Percentiles rank a stretch among this genome's conserved stretches.
phyloP scores from a whole-genome alignment of 2,888 invertebrate species.

The Epinotia bilunana region DNA sequence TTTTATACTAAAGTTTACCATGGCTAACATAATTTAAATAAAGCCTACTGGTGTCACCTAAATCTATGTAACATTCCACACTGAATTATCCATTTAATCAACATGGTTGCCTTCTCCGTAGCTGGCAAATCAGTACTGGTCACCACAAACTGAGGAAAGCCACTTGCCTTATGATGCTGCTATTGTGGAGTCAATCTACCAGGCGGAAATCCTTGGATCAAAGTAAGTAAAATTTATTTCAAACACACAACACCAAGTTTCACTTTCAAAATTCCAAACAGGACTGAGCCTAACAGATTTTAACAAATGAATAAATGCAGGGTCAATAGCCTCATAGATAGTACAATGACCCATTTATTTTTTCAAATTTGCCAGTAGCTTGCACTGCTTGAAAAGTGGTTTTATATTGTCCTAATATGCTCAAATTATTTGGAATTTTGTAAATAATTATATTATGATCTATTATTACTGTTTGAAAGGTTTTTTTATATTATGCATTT shows the following conservation, averaged over 20 bases:
- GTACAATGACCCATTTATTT: constrained; percentile 75
- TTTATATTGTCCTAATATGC: background rate
- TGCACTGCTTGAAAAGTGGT: constrained; percentile 1
- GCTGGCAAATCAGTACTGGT: constrained; percentile 97
- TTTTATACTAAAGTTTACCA: constrained; percentile 12
- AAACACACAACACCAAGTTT: constrained; percentile 45
- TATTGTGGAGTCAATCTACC: constrained; percentile 95
- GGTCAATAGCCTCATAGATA: constrained; percentile 76
- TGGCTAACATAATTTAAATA: constrained; percentile 47
- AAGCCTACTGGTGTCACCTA: constrained; percentile 74
- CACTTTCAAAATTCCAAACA: constrained; percentile 54
- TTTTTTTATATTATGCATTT: background rate
- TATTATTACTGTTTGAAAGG: background rate
- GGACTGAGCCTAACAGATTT: constrained; percentile 71
- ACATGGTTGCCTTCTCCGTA: constrained; percentile 79
- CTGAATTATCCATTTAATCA: constrained; percentile 72
- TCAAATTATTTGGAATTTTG: background rate
- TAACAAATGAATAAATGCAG: constrained; percentile 68
- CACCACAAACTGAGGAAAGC: constrained; percentile 90
- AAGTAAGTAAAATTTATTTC: constrained; percentile 81
- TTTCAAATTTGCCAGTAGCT: constrained; percentile 61
- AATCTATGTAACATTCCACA: constrained; percentile 78
- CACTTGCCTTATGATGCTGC: constrained; percentile 90
- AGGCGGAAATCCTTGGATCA: constrained; percentile 92
- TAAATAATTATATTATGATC: background rate